Percentiles rank a stretch among this genome's conserved stretches.
Evolutionary conservation across 1,140 invertebrate species (phyloP).

Genomic region (Pseudobourletiella spinata): DNA sequence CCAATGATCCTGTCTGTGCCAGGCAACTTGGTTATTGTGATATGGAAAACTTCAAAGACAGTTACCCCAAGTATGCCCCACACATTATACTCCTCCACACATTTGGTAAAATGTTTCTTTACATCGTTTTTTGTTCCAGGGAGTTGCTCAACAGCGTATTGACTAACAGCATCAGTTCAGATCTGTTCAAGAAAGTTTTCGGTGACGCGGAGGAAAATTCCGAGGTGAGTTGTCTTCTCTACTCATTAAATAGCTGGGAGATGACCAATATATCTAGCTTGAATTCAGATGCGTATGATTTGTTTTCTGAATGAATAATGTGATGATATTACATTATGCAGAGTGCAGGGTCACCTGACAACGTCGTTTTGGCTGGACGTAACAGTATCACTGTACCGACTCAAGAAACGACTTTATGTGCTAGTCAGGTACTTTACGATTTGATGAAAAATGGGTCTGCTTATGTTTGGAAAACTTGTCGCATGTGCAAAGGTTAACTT

Average conservation of each 20-base stretch:
- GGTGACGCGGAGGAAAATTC: slow-evolving; percentile 21
- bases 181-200: slow-evolving; percentile 28
- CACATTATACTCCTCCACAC: background rate
- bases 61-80: background rate
- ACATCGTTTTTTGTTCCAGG: slow-evolving; percentile 10
- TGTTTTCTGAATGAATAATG: too few relatives aligned
- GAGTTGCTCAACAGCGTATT: slow-evolving; percentile 23
- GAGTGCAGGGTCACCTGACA: too few relatives aligned
- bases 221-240: background rate
- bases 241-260: too few relatives aligned
- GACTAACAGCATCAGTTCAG: slow-evolving; percentile 17
- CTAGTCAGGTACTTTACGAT: slow-evolving; percentile 19
- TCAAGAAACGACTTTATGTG: slow-evolving; percentile 30
- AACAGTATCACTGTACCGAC: slow-evolving; percentile 8
- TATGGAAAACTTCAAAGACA: background rate
- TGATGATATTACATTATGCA: too few relatives aligned
- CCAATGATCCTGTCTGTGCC: background rate
- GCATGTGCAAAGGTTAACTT: too few relatives aligned
- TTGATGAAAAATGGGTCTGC: background rate
- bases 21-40: slow-evolving; percentile 7
- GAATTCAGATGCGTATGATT: too few relatives aligned
- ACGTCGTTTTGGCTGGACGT: background rate
- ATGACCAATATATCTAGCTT: too few relatives aligned
- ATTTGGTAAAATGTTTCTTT: background rate
- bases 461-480: too few relatives aligned